Evolutionary conservation across 2,113 vertebrate species (phyloP), one percentile per base, ranked within the genome.

Genomic region (Lepus europaeus): DNA sequence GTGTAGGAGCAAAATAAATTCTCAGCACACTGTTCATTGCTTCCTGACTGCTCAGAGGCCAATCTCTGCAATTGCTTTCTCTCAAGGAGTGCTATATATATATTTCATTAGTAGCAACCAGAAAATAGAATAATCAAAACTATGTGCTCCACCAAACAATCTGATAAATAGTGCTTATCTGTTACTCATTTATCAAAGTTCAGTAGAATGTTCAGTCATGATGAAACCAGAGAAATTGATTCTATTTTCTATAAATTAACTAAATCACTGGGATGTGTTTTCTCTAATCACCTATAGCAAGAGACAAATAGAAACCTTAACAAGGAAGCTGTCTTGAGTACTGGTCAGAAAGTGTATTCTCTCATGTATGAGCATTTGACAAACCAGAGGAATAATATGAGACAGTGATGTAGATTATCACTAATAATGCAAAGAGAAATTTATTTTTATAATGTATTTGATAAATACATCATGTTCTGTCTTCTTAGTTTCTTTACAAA

Each of bases 61-160:
- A 76, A 72, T 3, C 66, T 25, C 33, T 87, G 68, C 66, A 80
- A 73, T 76, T 95, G 68, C 45, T 85, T 82, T 96, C 85, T 93
- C 91, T 74, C 3, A 36, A 91, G 31, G 89, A 45, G 78, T 89
- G n/a, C 80, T 97, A 49, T 91, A 45, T 91, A 45, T 45, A 19
- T 97, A 89, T 97, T 97, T 98, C 91, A 97, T 98, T 95, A 97
- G 61, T 86, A 91, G 81, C 94, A 93, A 31, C 89, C 93, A 96
- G 94, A 96, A 98, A 97, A 95, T 90, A 70, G 69, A 89, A 93
- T 95, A 95, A 95, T 96, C 85, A 84, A 96, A 97, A 88, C 56
- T 74, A 9, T 0, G 1, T 87, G 14, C 36, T 92, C 85, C 68
- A 95, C 63, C 36, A 53, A 93, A 68, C 74, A 87, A 80, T 84